phyloP scores from a whole-genome alignment of 2,113 vertebrate genomes.

The Saccopteryx bilineata region DNA sequence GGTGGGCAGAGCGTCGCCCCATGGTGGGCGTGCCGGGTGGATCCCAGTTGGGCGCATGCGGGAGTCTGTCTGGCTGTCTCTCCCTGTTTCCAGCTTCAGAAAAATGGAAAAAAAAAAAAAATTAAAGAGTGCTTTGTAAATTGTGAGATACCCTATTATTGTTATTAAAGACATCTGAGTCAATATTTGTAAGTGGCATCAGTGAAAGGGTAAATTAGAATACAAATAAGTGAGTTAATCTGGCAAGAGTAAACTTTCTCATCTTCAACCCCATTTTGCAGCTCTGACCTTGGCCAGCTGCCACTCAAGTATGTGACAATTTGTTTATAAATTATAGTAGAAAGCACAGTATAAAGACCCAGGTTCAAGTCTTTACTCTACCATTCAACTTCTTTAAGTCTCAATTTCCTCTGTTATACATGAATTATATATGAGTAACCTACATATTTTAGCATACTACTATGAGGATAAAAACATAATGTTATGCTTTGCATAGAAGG shows the following conservation, averaged over 20 bases:
- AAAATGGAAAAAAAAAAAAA: too few species aligned
- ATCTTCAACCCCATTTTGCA: background rate
- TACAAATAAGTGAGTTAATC: background rate
- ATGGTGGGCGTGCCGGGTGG: too few species aligned
- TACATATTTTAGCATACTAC: background rate
- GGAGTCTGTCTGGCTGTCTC: too few species aligned
- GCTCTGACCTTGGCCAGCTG: background rate
- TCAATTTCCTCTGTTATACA: too few species aligned
- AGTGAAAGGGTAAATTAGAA: background rate
- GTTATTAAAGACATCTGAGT: background rate
- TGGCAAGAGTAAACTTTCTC: background rate
- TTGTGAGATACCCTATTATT: background rate
- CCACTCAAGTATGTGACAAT: background rate
- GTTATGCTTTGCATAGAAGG: background rate
- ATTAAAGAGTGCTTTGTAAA: background rate
- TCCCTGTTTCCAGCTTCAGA: too few species aligned
- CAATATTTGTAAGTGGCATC: background rate
- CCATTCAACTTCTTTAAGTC: background rate
- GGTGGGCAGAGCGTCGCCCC: too few species aligned
- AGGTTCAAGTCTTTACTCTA: background rate
- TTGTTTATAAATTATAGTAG: background rate
- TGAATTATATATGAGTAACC: background rate
- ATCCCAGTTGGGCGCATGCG: too few species aligned
- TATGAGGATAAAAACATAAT: background rate
- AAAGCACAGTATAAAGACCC: background rate